A percentile compares a stretch with the other conserved stretches of the same genome.
These are phyloP conservation scores for Loris lydekkerianus DNA, from an alignment of 2,797 vertebrate genomes.

Conservation along the genomic window DNA sequence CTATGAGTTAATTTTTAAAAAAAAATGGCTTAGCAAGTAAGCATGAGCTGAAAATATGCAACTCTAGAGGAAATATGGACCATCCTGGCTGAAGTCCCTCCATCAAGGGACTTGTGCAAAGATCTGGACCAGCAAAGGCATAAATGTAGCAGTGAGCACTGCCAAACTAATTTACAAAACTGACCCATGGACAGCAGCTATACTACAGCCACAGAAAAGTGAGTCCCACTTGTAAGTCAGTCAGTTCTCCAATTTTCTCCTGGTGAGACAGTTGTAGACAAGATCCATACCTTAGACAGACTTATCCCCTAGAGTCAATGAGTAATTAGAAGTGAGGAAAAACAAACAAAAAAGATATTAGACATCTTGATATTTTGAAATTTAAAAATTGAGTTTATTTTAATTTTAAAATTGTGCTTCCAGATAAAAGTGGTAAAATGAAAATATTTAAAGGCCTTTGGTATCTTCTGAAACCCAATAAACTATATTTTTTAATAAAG, in stretches of 20 bases:
- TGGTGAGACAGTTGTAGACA: background rate
- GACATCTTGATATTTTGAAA: background rate
- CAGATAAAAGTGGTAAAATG: background rate
- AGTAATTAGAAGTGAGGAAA: background rate
- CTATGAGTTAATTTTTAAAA: background rate
- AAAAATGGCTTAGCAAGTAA: background rate
- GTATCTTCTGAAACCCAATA: background rate
- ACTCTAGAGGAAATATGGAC: background rate
- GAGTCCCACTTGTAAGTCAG: background rate
- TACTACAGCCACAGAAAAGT: background rate
- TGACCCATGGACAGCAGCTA: background rate
- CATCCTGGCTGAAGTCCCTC: background rate
- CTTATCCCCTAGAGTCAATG: background rate
- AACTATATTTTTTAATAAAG: background rate
- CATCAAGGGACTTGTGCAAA: background rate
- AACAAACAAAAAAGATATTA: background rate
- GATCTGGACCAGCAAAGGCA: background rate
- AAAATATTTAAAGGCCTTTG: background rate
- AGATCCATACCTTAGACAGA: background rate
- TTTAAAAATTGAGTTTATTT: background rate
- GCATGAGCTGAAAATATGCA: background rate
- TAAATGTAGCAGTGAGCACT: background rate
- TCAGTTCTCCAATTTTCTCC: background rate
- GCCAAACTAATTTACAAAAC: background rate
- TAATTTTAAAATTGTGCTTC: conserved; percentile 18